phyloP scores from a whole-genome alignment of 1,140 invertebrate genomes.

The Trinorchestia longiramus region DNA sequence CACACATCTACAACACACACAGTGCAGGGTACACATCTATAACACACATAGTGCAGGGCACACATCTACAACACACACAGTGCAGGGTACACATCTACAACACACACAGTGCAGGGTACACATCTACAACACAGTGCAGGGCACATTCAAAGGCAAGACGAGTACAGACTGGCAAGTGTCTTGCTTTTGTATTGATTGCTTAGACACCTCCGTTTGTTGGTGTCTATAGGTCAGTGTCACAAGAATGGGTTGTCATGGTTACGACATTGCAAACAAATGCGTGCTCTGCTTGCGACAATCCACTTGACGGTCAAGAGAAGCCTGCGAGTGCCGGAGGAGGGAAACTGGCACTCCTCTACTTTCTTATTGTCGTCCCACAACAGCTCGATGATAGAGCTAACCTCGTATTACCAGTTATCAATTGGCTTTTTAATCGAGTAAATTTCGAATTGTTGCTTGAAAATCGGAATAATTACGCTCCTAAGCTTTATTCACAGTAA shows the following conservation, averaged over 20 bases:
- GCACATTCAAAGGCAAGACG: neutral
- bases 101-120: too few species aligned
- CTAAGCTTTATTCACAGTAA: neutral
- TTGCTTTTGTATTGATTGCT: neutral
- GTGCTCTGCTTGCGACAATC: neutral
- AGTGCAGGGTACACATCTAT: too few species aligned
- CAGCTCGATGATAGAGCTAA: neutral
- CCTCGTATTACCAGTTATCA: neutral
- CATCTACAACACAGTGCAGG: too few species aligned
- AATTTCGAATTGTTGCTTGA: neutral
- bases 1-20: too few species aligned
- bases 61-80: too few species aligned
- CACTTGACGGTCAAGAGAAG: neutral
- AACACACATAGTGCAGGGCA: too few species aligned
- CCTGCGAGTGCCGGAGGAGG: too few species aligned
- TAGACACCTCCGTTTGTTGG: too few species aligned
- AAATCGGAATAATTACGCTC: neutral
- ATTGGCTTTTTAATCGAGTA: neutral
- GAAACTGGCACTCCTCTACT: neutral
- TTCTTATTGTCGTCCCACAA: neutral
- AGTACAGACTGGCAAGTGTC: neutral
- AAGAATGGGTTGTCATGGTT: neutral
- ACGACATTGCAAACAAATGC: neutral
- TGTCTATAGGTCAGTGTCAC: neutral
- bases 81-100: too few species aligned